phyloP scores from a whole-genome alignment of 1,140 invertebrate genomes.

The Atta cephalotes region DNA sequence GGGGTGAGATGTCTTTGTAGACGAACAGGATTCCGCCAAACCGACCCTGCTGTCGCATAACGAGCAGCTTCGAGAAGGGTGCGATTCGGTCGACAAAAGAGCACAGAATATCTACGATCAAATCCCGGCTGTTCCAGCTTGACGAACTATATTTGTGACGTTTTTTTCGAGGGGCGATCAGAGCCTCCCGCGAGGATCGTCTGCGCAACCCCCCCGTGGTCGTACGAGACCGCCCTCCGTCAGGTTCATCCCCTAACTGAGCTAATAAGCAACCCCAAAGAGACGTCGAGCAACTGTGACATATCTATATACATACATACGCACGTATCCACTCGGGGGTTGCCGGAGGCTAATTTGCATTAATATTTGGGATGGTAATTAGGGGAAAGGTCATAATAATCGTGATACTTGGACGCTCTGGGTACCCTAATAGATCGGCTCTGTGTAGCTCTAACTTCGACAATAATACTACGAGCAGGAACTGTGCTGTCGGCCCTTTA shows the following conservation, averaged over 20 bases:
- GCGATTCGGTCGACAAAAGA: conserved; percentile 65
- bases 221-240: conserved; percentile 37
- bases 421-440: conserved; percentile 60
- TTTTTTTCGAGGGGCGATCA: conserved; percentile 75
- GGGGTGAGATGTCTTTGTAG: conserved; percentile 49
- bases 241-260: conserved; percentile 76
- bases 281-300: conserved; percentile 73
- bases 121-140: conserved; percentile 70
- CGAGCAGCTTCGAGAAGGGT: conserved; percentile 56
- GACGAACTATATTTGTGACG: conserved; percentile 79
- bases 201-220: conserved; percentile 39
- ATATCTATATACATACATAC: conserved; percentile 58
- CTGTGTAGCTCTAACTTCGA: conserved; percentile 68
- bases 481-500: conserved; percentile 42
- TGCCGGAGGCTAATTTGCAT: conserved; percentile 77
- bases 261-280: conserved; percentile 83
- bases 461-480: conserved; percentile 69
- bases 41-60: conserved; percentile 15
- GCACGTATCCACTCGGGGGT: conserved; percentile 53
- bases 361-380: conserved; percentile 85
- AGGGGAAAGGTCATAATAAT: conserved; percentile 78
- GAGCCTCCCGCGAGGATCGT: conserved; percentile 62
- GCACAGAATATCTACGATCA: conserved; percentile 74
- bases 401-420: conserved; percentile 74
- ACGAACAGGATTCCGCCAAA: conserved; percentile 46